Evolutionary conservation across 2,113 vertebrate species (phyloP), one percentile per base, ranked within the genome.

Genomic region (Nanorana parkeri): DNA sequence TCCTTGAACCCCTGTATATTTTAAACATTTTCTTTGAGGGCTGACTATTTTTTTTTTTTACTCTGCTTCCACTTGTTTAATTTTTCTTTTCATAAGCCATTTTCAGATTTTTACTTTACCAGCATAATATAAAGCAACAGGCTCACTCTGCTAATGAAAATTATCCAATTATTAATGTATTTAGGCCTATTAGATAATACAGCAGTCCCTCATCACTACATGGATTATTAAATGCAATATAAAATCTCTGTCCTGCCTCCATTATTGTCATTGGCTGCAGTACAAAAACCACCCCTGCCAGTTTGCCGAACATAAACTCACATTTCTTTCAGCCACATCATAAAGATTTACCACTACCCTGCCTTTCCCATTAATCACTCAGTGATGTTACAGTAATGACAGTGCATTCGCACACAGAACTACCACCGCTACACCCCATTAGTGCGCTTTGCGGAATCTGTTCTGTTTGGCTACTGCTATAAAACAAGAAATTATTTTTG

Each of bases 291-390:
- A 76, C 54, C 51, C 52, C 76, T 76, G 54, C 63, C 71, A 76
- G 52, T 19, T 24, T 65, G 65, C 71, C 60, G 51, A 83, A 76
- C 71, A 76, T 83, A 74, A 74, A 81, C 41, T 73, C 61, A 65
- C 16, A 72, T 74, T 76, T 83, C 71, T 68, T 66, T 68, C 52
- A 56, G 66, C 71, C 80, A 83, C 71, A 83, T 83, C 71, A 83
- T 68, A 81, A 81, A 81, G 80, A 66, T 58, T 76, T 83, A 66
- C 72, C 80, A 68, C 71, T 68, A 68, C 52, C 68, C 54, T 55
- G 41, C 71, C 29, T 83, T 83, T 83, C 24, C 29, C 80, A 83
- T 75, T 76, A 83, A 83, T 83, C 80, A 83, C 24, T 29, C 71
- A 68, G 55, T 67, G 80, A 74, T 83, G 80, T 63, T 58, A 17